Conservation (phyloP, 1,140 invertebrate genomes). For the Acyrthosiphon pisum region DNA sequence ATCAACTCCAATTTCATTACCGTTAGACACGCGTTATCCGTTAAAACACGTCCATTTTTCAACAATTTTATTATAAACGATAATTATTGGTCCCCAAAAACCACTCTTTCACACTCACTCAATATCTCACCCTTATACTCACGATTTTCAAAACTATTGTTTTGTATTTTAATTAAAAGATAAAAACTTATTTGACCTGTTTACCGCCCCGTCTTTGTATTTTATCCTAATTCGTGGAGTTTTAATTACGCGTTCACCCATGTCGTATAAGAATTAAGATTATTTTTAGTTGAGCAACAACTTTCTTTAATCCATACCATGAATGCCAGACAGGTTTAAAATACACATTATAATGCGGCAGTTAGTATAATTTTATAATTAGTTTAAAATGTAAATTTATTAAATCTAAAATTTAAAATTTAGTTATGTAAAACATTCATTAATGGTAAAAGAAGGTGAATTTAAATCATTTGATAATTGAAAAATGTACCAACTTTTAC, state of each 20-base stretch:
- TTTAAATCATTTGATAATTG: neutral
- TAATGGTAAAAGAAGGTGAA: neutral
- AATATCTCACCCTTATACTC: neutral
- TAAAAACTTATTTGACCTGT: conserved; percentile 30
- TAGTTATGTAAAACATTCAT: neutral
- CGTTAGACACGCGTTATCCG: neutral
- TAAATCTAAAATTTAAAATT: neutral
- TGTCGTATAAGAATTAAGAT: neutral
- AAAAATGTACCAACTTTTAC: neutral
- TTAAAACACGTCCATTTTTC: neutral
- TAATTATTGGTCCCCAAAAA: neutral
- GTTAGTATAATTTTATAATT: neutral
- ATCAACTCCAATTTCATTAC: neutral
- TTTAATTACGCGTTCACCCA: neutral
- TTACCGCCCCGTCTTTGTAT: neutral
- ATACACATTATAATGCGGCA: neutral
- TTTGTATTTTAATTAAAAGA: conserved; percentile 13
- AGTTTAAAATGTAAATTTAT: neutral
- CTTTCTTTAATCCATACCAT: neutral
- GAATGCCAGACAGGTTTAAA: neutral
- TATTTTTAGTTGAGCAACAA: neutral
- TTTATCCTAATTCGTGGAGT: neutral
- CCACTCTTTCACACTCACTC: neutral
- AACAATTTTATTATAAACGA: too few relatives aligned
- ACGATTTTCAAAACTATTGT: neutral